Evolutionary conservation across 1,140 invertebrate genomes (phyloP).

Genomic region (Temnothorax curvispinosus): DNA sequence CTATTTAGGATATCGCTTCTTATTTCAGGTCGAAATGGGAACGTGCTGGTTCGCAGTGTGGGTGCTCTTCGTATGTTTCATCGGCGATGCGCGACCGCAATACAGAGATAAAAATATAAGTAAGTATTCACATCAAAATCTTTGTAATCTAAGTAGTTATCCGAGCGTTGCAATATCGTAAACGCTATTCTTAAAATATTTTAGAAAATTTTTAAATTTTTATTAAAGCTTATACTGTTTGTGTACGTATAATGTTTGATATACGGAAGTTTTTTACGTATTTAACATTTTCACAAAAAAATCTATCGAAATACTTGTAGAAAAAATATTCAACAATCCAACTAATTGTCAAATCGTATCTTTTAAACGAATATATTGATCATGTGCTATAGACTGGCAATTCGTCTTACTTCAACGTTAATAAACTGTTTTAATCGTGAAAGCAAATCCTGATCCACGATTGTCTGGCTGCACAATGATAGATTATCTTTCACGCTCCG

Average conservation of each 20-base stretch:
- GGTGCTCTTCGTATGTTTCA: conserved; percentile 67
- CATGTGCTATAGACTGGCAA: conserved; percentile 6
- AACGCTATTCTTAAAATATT: neutral
- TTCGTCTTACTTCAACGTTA: conserved; percentile 47
- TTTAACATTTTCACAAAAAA: neutral
- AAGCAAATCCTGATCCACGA: conserved; percentile 46
- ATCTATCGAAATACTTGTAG: neutral
- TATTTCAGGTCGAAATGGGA: conserved; percentile 70
- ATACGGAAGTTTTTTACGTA: neutral
- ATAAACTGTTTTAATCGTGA: conserved; percentile 49
- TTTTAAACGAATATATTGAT: conserved; percentile 20
- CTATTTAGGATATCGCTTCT: conserved; percentile 18
- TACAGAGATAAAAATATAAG: conserved; percentile 79
- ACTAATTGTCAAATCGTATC: neutral
- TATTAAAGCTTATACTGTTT: neutral
- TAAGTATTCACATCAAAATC: conserved; percentile 62
- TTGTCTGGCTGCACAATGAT: conserved; percentile 44
- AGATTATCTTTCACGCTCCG: conserved; percentile 41
- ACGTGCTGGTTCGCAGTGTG: conserved; percentile 65
- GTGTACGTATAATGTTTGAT: neutral
- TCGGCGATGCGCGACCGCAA: conserved; percentile 66
- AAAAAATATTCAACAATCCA: neutral
- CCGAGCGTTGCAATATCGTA: neutral
- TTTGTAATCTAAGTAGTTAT: neutral
- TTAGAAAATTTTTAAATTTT: neutral